Conservation (phyloP, 2,797 vertebrate species). For the Neosilurus mollespiculum region DNA sequence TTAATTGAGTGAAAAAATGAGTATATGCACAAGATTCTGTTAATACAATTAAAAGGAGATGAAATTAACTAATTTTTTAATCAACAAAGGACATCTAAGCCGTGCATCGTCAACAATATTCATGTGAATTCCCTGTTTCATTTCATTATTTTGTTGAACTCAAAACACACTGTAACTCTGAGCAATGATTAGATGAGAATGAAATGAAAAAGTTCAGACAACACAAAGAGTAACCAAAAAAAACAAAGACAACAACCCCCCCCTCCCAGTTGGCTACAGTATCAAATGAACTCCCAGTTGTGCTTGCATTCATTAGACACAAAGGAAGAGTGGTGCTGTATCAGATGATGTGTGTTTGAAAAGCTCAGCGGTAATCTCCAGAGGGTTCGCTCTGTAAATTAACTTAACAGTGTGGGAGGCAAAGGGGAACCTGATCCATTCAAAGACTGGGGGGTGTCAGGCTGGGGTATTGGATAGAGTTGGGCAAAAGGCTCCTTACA, state of each 20-base stretch:
- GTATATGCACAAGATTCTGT: constrained; percentile 35
- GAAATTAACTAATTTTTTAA: constrained; percentile 34
- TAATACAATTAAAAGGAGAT: constrained; percentile 37
- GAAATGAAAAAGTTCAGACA: constrained; percentile 44
- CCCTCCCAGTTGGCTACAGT: constrained; percentile 47
- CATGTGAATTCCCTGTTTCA: constrained; percentile 48
- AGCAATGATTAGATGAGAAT: constrained; percentile 45
- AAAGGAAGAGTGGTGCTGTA: constrained; percentile 53
- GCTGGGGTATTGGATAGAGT: constrained; percentile 7
- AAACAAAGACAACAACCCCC: constrained; percentile 40
- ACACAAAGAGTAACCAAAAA: constrained; percentile 55
- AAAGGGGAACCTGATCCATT: constrained; percentile 50
- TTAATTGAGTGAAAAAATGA: not conserved
- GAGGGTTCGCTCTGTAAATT: constrained; percentile 48
- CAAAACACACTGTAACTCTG: constrained; percentile 48
- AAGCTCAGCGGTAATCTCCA: constrained; percentile 51
- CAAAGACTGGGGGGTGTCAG: constrained; percentile 19
- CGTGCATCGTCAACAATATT: constrained; percentile 22
- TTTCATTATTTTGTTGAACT: constrained; percentile 49
- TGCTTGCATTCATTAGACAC: constrained; percentile 49
- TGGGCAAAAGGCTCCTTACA: constrained; percentile 31
- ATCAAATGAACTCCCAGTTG: constrained; percentile 57
- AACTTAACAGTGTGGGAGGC: constrained; percentile 52
- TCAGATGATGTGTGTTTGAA: constrained; percentile 57
- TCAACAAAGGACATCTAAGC: constrained; percentile 38